A percentile compares a stretch with the other conserved stretches of the same genome.
Conservation (phyloP, 2,113 vertebrate genomes). For the Grantiella picta region DNA sequence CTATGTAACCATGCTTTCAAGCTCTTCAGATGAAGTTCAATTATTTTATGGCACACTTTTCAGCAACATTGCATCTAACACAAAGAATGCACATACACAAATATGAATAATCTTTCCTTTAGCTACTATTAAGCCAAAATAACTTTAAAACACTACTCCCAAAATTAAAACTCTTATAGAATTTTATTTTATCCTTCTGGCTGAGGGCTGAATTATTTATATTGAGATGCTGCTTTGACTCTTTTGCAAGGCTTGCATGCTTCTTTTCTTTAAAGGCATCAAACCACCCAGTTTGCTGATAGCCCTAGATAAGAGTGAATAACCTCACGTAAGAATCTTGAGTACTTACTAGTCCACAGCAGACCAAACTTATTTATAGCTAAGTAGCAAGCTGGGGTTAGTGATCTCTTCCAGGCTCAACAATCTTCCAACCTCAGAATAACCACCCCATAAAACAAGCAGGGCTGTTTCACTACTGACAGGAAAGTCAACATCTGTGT, state of each 20-base stretch:
- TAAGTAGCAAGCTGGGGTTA: constrained; percentile 48
- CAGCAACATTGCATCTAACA: not conserved
- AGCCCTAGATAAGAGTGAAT: constrained; percentile 23
- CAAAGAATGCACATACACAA: not conserved
- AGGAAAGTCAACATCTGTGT: constrained; percentile 58
- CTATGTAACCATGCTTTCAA: not conserved
- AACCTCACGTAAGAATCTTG: constrained; percentile 17
- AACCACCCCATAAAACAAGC: constrained; percentile 49
- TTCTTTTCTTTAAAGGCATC: not conserved
- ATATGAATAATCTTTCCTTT: not conserved
- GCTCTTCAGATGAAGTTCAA: not conserved
- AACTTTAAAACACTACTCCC: not conserved
- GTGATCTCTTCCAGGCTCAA: constrained; percentile 56
- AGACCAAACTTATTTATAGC: constrained; percentile 57
- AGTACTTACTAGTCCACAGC: constrained; percentile 30
- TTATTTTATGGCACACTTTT: not conserved
- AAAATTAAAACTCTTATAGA: not conserved
- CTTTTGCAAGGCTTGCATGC: not conserved
- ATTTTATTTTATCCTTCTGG: not conserved
- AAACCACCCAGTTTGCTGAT: not conserved
- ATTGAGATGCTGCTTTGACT: not conserved
- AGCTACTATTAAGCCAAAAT: not conserved
- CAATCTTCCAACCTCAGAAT: constrained; percentile 56
- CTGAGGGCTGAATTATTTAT: not conserved
- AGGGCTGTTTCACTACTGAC: constrained; percentile 20